Evolutionary conservation across 2,888 invertebrate genomes (phyloP), one percentile per base, ranked within the genome.

Genomic region (Drosophila heteroneura): DNA sequence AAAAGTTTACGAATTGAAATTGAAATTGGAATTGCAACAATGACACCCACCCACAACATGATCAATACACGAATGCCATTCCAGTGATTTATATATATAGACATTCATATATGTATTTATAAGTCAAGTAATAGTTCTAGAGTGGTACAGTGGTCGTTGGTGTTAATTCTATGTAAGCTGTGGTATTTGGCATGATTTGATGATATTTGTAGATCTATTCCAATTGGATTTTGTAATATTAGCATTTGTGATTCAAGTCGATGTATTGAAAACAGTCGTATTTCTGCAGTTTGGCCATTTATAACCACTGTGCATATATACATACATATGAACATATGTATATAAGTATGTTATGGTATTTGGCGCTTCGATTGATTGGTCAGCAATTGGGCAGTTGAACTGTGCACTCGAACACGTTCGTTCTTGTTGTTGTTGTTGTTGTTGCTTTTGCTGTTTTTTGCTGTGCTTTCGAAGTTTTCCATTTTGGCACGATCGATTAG

Each of bases 401-500:
- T 79, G 52, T 49, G 47, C 70, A 62, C 47, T 80, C 58, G 51
- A 68, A 63, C 81, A 80, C 80, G 80, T 77, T 62, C 44, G 76
- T 65, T 22, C 22, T 65, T 44, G 51, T 39, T 47, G 19, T 52
- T 44, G 12, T 60, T 35, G 26, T 35, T 35, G 49, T 28, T 28
- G 49, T 49, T 49, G 47, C 6, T 26, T 16, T 3, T 47, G 47
- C 39, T 39, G 19, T 39, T 19, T 22, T 1, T 47, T 47, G 47
- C 22, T 30, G 30, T 39, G 9, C 14, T 30, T 39, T 57, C 19
- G 6, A 41, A 33, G 37, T 44, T 62, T 54, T 32, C 26, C 52
- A 76, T 71, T 81, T 81, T 60, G 57, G 56, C 65, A 78, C 71
- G 72, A 76, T 67, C 78, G 77, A 81, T 78, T 78, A 81, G 71